These are phyloP conservation scores for Lasioglossum villosulum DNA, from an alignment of 2,888 invertebrate species.

Conservation along the genomic window DNA sequence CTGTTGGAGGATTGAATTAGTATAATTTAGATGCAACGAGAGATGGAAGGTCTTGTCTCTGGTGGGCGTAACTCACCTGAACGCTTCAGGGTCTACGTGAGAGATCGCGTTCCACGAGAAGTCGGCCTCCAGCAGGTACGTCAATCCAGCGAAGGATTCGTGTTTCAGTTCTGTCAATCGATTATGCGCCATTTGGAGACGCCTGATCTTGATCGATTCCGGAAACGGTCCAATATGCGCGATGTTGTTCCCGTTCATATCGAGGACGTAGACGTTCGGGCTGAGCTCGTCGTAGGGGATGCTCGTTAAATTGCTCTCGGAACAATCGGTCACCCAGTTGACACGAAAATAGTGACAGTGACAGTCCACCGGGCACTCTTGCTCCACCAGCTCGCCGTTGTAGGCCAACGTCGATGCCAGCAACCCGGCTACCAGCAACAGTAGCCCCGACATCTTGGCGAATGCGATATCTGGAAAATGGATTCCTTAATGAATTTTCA, in stretches of 20 bases:
- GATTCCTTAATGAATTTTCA: neutral
- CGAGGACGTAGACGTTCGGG: constrained; percentile 89
- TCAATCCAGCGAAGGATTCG: constrained; percentile 88
- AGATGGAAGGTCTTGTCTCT: neutral
- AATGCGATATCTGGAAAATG: constrained; percentile 42
- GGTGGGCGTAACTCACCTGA: constrained; percentile 85
- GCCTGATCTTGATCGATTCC: constrained; percentile 88
- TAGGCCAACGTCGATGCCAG: constrained; percentile 78
- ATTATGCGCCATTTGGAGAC: constrained; percentile 90
- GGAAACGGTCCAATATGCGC: constrained; percentile 88
- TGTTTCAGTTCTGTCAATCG: constrained; percentile 87
- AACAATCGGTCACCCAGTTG: constrained; percentile 92
- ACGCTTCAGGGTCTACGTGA: constrained; percentile 88
- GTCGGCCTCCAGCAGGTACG: constrained; percentile 89
- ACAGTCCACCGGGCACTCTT: constrained; percentile 90
- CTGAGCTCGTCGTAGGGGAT: constrained; percentile 90
- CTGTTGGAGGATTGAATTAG: constrained; percentile 82
- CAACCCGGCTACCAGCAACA: constrained; percentile 63
- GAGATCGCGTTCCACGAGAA: constrained; percentile 89
- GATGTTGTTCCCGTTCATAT: constrained; percentile 90
- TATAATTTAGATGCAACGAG: neutral
- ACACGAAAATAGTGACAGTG: constrained; percentile 91
- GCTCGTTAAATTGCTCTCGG: constrained; percentile 90
- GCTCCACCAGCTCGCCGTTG: constrained; percentile 88
- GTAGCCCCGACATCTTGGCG: constrained; percentile 66